Percentiles rank a stretch among this genome's conserved stretches.
These are phyloP conservation scores for Pelecanus crispus DNA, from an alignment of 2,113 vertebrate genomes.

Conservation along the genomic window DNA sequence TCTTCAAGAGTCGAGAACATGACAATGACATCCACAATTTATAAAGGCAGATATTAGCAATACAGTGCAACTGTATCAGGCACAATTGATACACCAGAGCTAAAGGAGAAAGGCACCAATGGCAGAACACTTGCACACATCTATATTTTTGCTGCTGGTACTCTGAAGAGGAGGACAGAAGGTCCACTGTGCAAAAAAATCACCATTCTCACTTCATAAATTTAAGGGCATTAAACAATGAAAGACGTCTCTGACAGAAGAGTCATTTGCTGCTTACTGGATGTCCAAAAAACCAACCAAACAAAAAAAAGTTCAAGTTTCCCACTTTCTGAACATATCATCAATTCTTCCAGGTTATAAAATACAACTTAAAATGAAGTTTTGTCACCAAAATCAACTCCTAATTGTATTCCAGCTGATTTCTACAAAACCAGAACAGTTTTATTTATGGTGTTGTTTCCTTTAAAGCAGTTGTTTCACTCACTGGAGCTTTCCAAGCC, in stretches of 20 bases:
- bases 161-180: not conserved
- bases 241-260: constrained; percentile 22
- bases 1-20: not conserved
- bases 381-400: constrained; percentile 35
- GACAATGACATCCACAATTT: not conserved
- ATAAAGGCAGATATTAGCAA: not conserved
- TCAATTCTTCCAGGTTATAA: constrained; percentile 15
- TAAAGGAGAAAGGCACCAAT: not conserved
- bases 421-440: not conserved
- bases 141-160: constrained; percentile 4
- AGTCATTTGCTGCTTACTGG: constrained; percentile 23
- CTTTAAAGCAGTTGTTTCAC: constrained; percentile 49
- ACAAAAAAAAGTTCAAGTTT: not conserved
- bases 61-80: not conserved
- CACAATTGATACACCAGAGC: not conserved
- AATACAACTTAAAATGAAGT: constrained; percentile 22
- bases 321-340: not conserved
- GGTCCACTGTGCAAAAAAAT: not conserved
- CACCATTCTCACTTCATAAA: constrained; percentile 11
- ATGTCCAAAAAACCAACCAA: not conserved
- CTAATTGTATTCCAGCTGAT: not conserved
- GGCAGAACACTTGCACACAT: not conserved
- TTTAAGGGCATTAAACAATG: not conserved
- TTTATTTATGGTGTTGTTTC: not conserved
- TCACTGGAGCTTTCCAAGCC: constrained; percentile 25